Base-by-base conservation (phyloP, 2,797 vertebrate species). In the Lacerta agilis region DNA sequence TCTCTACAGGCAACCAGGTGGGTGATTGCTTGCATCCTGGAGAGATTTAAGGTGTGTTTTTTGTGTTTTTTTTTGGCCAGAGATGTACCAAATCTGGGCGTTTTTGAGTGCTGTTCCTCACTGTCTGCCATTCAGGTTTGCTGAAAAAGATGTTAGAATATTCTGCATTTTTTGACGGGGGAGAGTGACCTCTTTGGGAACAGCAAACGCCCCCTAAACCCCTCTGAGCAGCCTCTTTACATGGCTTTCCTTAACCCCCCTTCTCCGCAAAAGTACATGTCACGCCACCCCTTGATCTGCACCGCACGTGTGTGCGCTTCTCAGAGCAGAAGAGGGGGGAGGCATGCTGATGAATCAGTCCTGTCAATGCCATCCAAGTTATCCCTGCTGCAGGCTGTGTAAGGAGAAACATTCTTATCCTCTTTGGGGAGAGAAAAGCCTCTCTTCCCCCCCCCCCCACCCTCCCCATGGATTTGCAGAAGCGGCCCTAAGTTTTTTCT, bases 381-480 rank as follows among this genome's bases (percentile, higher is more conserved):
- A 97, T 96, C 96, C 96, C 94, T 94, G 96, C 96, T 95, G 95
- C 95, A 95, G 96, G 97, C 96, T 95, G 95, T 93, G 92, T 94
- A 72, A 94, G 94, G 5, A 38, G 96, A 95, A 95, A 84, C 86
- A 91, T 91, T 94, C 94, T 96, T 93, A 97, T 96, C 96, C 93
- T 96, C 95, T 97, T 95, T 96, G 94, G 72, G 95, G 92, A 94
- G 94, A 95, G 94, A 95, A 96, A 95, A 96, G 94, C 94, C 93
- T 38, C 55, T 36, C 8, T 9, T n/a, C 8, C 7, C 0, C 23
- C 49, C 23, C 43, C 15, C 33, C 8, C 93, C 89, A 90, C 95
- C 96, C 95, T 96, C 95, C 93, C 95, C 91, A 90, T 15, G 90
- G 97, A 97, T 97, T 87, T 97, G 95, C 94, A 6, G 95, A 17